Evolutionary conservation across 2,113 vertebrate species (phyloP), one percentile per base, ranked within the genome.

Genomic region (Bubo scandiacus): DNA sequence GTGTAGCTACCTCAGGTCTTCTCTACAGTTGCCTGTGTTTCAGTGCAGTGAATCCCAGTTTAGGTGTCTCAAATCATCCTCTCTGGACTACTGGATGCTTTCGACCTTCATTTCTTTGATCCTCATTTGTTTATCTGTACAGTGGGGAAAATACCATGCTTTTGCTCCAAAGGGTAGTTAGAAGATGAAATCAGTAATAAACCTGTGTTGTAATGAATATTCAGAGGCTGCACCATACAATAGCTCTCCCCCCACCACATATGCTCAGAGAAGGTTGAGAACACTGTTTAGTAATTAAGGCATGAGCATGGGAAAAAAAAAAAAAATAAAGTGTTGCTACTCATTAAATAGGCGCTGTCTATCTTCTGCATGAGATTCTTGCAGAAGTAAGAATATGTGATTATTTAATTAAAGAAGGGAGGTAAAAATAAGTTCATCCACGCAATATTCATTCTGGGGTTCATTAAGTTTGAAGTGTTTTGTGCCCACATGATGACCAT

Each of bases 381-480:
- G 57, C 75, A 63, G 57, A 61, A 78, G 55, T 38, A 82, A 73
- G 52, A 79, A 36, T 81, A 65, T 75, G 55, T 93, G 43, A 71
- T 88, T 92, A 68, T 86, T 80, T 94, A 91, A 91, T 94, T 91
- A 74, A 92, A 88, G 47, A 75, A 63, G 43, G 22, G 51, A 96
- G 70, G 81, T 95, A 91, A 96, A 95, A 92, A 57, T 71, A 81
- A 94, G 79, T 90, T 71, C 52, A 86, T 93, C n/a, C 30, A 91
- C 29, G 65, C 81, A 94, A 38, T 94, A 78, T 68, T 86, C 55
- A 79, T 96, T 94, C 77, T 91, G 83, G 32, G 72, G 49, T 91
- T 96, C 65, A 47, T 93, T 94, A 94, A 90, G 65, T 84, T 79
- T 89, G 18, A 86, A 92, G 80, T 94, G 83, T 68, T 82, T 93